phyloP scores from a whole-genome alignment of 2,888 invertebrate genomes.

The Thera britannica region DNA sequence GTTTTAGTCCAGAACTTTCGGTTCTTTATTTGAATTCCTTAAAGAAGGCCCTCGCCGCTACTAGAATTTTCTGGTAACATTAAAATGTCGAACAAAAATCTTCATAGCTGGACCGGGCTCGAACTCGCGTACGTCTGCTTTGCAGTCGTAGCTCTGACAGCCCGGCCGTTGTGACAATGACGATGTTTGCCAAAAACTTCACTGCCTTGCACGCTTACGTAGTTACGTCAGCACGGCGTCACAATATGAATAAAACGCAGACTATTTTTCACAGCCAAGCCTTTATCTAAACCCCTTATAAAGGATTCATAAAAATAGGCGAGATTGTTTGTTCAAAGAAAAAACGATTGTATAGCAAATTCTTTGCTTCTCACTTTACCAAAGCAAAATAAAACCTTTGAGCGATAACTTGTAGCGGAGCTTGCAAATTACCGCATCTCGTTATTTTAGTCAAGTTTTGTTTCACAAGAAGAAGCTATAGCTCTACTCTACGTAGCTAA shows the following conservation, averaged over 20 bases:
- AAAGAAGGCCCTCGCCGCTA: too few relatives aligned
- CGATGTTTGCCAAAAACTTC: too few relatives aligned
- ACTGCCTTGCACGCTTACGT: too few relatives aligned
- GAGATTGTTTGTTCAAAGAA: conserved; percentile 25
- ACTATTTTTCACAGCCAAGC: conserved; percentile 1
- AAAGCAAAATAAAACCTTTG: conserved; percentile 26
- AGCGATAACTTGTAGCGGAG: conserved; percentile 19
- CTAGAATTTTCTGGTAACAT: too few relatives aligned
- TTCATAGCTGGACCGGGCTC: too few relatives aligned
- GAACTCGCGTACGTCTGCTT: too few relatives aligned
- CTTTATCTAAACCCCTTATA: conserved; percentile 4
- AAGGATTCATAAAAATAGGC: conserved; percentile 9
- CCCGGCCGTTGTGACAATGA: too few relatives aligned
- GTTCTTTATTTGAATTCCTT: too few relatives aligned
- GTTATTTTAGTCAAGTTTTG: conserved; percentile 11
- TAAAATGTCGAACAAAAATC: too few relatives aligned
- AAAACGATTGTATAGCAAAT: conserved; percentile 18
- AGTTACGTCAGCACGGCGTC: too few relatives aligned
- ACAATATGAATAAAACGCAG: not conserved
- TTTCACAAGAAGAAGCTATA: conserved; percentile 2
- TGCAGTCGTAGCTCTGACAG: too few relatives aligned
- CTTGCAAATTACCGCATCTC: conserved; percentile 24
- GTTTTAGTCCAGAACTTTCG: too few relatives aligned
- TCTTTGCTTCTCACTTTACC: conserved; percentile 20
- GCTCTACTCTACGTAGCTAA: not conserved